Base-by-base conservation (phyloP, 2,888 invertebrate genomes). In the Agonopterix subpropinquella region DNA sequence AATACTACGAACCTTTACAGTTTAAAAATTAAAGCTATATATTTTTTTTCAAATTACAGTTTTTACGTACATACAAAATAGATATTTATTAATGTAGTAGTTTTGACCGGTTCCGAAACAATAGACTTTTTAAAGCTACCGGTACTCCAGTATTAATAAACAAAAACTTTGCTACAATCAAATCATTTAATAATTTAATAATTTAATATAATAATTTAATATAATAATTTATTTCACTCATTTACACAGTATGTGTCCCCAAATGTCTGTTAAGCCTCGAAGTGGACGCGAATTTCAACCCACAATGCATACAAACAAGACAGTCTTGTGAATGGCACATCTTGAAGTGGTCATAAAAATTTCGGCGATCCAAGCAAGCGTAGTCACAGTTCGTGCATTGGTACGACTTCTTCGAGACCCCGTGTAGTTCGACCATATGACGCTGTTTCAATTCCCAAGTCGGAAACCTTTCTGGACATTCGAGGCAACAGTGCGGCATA, bases 251-350 rank as follows among this genome's bases (percentile, higher is more conserved):
- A 65, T 82, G 82, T 46, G 79, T 82, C 44, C 73, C 70, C 13
- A 83, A 65, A 56, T 85, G 84, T 11, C 82, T 68, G 45, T 80
- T 82, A 50, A 84, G 58, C 4, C 79, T 70, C 43, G 77, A 79
- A 10, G 68, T 61, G 11, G 79, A 79, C 11, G 79, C 60, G 47
- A 83, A 85, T 47, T 84, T 83, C 56, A 79, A 58, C 0, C 84
- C 84, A 53, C 84, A 85, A 39, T 81, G 77, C 52, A 83, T 81
- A 47, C 84, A 85, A 9, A 74, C 64, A 11, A 73, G 73, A 52
- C 79, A 79, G 41, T 82, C 80, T n/a, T 76, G 73, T 0, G 84
- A 80, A 57, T 84, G 84, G 5, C 79, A 77, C 4, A 82, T 51
- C 41, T 77, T 84, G 47, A 80, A 83, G 53, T 85, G 84, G 15